Conservation (phyloP, 2,888 invertebrate species). For the Matsumyia berberina region DNA sequence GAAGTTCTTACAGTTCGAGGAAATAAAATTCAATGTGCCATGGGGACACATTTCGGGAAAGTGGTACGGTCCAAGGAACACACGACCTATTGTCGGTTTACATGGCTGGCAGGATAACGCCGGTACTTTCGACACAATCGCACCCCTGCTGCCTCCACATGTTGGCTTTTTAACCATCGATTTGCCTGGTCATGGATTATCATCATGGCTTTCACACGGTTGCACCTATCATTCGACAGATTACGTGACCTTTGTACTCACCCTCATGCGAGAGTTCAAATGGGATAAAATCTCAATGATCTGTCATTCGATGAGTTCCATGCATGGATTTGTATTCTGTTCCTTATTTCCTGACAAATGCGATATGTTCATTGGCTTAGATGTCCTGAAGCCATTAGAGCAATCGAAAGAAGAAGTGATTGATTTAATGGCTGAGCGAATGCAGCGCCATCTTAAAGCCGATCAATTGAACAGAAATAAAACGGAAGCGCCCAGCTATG, state of each 20-base stretch:
- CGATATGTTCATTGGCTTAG: constrained; percentile 82
- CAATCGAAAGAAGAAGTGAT: constrained; percentile 78
- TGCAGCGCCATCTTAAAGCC: constrained; percentile 84
- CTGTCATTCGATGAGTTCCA: constrained; percentile 89
- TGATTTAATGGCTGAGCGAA: constrained; percentile 82
- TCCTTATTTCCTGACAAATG: constrained; percentile 87
- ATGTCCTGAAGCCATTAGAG: constrained; percentile 81
- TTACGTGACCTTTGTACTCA: constrained; percentile 85
- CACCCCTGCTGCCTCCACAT: constrained; percentile 86
- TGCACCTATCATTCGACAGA: constrained; percentile 84
- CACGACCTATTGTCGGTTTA: constrained; percentile 88
- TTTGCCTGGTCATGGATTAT: constrained; percentile 89
- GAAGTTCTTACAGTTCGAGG: constrained; percentile 32
- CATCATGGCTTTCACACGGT: constrained; percentile 88
- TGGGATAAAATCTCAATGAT: constrained; percentile 89
- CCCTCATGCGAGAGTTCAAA: constrained; percentile 87
- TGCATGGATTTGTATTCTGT: constrained; percentile 87
- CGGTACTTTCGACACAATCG: constrained; percentile 90
- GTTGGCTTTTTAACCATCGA: constrained; percentile 87
- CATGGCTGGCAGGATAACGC: constrained; percentile 93
- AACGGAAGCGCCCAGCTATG: constrained; percentile 87
- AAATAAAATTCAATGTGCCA: constrained; percentile 83
- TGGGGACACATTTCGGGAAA: constrained; percentile 90
- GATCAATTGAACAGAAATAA: constrained; percentile 81
- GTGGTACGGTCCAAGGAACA: constrained; percentile 88